phyloP scores from a whole-genome alignment of 1,140 invertebrate species.

The Drosophila hydei region DNA sequence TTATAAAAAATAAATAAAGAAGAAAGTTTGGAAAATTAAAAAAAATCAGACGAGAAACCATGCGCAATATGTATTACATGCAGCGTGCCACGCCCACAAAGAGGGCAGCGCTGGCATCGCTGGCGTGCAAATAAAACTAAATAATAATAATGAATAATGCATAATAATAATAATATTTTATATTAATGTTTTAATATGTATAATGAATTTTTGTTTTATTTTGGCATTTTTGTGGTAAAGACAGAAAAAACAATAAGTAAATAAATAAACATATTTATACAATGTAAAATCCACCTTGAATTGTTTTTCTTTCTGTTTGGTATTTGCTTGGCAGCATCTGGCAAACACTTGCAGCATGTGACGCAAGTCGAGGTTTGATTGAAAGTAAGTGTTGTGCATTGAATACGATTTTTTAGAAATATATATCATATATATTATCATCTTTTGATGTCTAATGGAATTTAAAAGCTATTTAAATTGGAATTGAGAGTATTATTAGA shows the following conservation, averaged over 20 bases:
- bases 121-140: slow-evolving; percentile 44
- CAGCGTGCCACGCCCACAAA: slow-evolving; percentile 38
- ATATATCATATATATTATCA: slow-evolving; percentile 4
- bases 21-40: slow-evolving; percentile 13
- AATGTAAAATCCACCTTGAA: slow-evolving; percentile 53
- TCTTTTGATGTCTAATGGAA: too few species aligned
- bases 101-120: slow-evolving; percentile 4
- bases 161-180: slow-evolving; percentile 38
- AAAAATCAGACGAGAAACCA: slow-evolving; percentile 12
- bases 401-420: too few species aligned
- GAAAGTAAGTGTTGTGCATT: too few species aligned
- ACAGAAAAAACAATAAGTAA: slow-evolving; percentile 68
- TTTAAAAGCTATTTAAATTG: too few species aligned
- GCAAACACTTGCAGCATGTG: neutral
- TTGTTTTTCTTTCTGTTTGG: neutral
- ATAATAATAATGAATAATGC: slow-evolving; percentile 36
- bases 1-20: slow-evolving; percentile 54
- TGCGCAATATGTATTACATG: slow-evolving; percentile 54
- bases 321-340: neutral
- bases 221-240: slow-evolving; percentile 46
- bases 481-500: too few species aligned
- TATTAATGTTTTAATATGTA: slow-evolving; percentile 53
- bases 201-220: slow-evolving; percentile 40
- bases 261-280: slow-evolving; percentile 76
- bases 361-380: neutral